Evolutionary conservation across 2,797 vertebrate species (phyloP), one percentile per base, ranked within the genome.

Genomic region (Menidia menidia): DNA sequence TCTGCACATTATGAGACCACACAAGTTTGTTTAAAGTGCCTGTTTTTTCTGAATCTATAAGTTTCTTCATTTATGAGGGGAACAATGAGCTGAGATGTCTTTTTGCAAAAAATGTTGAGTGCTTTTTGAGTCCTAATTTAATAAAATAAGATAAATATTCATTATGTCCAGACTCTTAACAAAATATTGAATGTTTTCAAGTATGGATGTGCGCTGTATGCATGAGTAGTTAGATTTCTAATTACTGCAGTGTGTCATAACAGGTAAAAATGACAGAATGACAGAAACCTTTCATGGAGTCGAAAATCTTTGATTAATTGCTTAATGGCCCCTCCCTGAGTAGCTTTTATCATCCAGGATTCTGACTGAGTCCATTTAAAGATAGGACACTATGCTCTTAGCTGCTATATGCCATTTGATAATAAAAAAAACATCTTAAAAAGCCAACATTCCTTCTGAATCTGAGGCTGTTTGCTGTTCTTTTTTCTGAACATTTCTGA

Each of bases 41-140:
- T 32, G 30, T 31, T 2, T 3, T 48, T 51, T 6, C 25, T 55
- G 53, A 55, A 53, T 78, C 78, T 67, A 31, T 5, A 30, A 31
- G 6, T 7, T 39, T 30, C 13, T 53, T 32, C 12, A 32, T 31
- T 16, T 31, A 13, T 31, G 25, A 52, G 12, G 9, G 45, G 35
- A 39, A 39, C 35, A 39, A 10, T 50, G n/a, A 50, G 18, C 10
- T 50, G 18, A 50, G 47, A n/a, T 15, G 16, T 16, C 16, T 47
- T 7, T 47, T 47, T 6, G 44, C 4, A 25, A 50, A 50, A 18
- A 25, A 2, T 7, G 35, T 39, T 39, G 18, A 30, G 50, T 31
- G 25, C 13, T 5, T 31, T 31, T 25, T 25, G 25, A 25, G 25
- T 25, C 25, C 19, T 19, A 50, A 1, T 50, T 50, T 52, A 14